Percentiles rank a stretch among this genome's conserved stretches.
phyloP scores from a whole-genome alignment of 2,888 invertebrate genomes.

The Oligia fasciuncula region DNA sequence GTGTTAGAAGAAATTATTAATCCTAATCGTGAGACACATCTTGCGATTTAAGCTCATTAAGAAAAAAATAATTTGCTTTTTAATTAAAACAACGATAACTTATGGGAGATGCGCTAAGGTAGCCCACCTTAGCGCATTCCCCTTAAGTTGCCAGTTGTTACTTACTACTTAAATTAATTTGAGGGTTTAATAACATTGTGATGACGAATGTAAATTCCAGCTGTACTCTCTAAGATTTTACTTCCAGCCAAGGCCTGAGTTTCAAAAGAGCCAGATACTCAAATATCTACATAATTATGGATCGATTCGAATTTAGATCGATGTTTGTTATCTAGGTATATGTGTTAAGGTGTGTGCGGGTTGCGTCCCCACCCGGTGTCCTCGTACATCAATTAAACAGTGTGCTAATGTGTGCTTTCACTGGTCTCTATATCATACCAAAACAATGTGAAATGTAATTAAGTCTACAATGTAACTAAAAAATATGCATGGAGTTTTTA shows the following conservation, averaged over 20 bases:
- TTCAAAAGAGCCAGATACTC: background rate
- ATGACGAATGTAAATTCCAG: background rate
- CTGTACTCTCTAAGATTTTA: background rate
- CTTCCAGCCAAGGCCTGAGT: no score
- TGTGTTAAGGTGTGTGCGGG: no score
- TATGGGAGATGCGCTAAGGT: no score
- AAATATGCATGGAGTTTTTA: background rate
- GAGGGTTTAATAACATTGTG: background rate
- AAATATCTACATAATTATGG: background rate
- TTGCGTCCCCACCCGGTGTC: background rate
- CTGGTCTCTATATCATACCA: background rate
- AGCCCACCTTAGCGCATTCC: background rate
- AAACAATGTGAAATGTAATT: background rate
- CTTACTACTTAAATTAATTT: background rate
- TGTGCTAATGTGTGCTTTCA: background rate
- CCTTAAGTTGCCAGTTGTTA: no score
- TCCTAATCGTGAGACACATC: constrained; percentile 44
- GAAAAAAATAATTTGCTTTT: background rate
- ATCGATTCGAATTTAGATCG: background rate
- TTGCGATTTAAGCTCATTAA: background rate
- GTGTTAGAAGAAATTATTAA: constrained; percentile 13
- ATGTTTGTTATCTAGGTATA: background rate
- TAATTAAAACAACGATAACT: no score
- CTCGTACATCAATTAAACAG: background rate
- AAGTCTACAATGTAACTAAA: background rate